Evolutionary conservation across 2,888 invertebrate species (phyloP), one percentile per base, ranked within the genome.

Genomic region (Amphipyra tragopoginis): DNA sequence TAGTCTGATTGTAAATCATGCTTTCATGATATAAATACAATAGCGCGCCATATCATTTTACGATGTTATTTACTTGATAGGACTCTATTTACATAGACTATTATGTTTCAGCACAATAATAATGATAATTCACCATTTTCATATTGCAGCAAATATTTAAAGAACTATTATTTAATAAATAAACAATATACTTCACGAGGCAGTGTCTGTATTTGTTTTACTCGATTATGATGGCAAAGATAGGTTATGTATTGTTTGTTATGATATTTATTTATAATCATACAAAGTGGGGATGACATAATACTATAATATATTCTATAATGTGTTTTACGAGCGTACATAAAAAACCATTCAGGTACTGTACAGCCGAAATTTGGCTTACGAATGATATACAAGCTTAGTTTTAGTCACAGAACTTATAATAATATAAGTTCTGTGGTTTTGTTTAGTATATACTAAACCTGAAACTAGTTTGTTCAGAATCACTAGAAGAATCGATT

Each of bases 31-130:
- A 43, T 44, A 40, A 43, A 48, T 47, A 50, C 47, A 56, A 52
- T 43, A 40, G 57, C 29, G 21, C 8, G 33, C 14, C 49, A 38
- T 69, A 74, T 54, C 13, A 44, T 49, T 74, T 74, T 60, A 74
- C 15, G 26, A 72, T 56, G 48, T 40, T 64, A 65, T 72, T 74
- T 65, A 38, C 49, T 45, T 68, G 54, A 53, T 42, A 56, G 7
- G 29, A 10, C 34, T 33, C 5, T 51, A 38, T 72, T 62, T 50
- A 54, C 34, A 11, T 14, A 47, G n/a, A 47, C 9, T 13, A 40
- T 48, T 48, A 50, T 56, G 49, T 69, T 74, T 40, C 44, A 63
- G 47, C 10, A 48, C 69, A 72, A 52, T 29, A 38, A 45, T 49
- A 58, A n/a, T 49, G 38, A 52, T 70, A 40, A 55, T 51, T 60